Conservation (phyloP, 2,888 invertebrate genomes). For the Lepeophtheirus nordmannii region DNA sequence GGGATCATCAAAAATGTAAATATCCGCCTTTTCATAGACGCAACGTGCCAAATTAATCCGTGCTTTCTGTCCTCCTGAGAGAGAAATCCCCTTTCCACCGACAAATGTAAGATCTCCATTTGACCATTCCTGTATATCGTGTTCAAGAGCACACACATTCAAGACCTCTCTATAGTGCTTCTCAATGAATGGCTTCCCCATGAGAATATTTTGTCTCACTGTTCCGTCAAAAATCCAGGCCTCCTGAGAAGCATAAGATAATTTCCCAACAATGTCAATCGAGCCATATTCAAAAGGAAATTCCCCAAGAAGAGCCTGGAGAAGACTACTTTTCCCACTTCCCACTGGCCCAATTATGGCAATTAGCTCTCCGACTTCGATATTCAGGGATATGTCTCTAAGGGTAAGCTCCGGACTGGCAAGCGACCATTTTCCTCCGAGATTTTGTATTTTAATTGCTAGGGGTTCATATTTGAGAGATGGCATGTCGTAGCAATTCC, state of each 20-base stretch:
- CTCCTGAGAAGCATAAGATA: conserved; percentile 57
- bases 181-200: conserved; percentile 50
- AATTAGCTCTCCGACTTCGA: conserved; percentile 39
- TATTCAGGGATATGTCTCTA: conserved; percentile 9
- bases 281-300: conserved; percentile 47
- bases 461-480: not conserved
- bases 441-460: not conserved
- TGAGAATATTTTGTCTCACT: conserved; percentile 78
- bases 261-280: conserved; percentile 44
- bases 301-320: conserved; percentile 56
- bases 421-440: conserved; percentile 8
- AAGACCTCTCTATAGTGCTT: conserved; percentile 33
- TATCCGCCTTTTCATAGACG: conserved; percentile 45
- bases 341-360: conserved; percentile 61
- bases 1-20: conserved; percentile 77
- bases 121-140: conserved; percentile 38
- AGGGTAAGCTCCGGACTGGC: not conserved
- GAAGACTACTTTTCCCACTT: conserved; percentile 48
- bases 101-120: conserved; percentile 39
- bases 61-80: conserved; percentile 43
- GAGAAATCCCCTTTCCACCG: conserved; percentile 41
- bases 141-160: conserved; percentile 36
- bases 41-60: conserved; percentile 39
- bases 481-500: not conserved
- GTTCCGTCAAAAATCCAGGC: conserved; percentile 54